A percentile compares a stretch with the other conserved stretches of the same genome.
These are phyloP conservation scores for Coelinius sp. DNA, from an alignment of 2,888 invertebrate genomes.

Conservation along the genomic window DNA sequence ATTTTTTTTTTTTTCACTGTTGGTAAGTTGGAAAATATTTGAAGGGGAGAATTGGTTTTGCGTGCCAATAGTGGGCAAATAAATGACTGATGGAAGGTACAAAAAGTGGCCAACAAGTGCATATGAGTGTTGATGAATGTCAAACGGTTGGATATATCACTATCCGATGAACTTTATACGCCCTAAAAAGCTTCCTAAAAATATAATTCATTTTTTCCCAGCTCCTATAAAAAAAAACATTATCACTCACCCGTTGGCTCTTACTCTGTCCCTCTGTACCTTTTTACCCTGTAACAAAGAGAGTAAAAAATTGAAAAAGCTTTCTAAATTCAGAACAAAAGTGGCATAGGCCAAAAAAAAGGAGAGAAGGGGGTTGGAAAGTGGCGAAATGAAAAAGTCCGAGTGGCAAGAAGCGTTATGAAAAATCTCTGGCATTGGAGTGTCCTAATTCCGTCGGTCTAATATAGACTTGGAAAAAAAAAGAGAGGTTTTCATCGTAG, in stretches of 20 bases:
- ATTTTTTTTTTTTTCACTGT: background rate
- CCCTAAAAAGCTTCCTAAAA: background rate
- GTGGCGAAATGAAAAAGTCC: constrained; percentile 36
- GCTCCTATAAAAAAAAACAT: background rate
- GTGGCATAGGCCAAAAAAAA: constrained; percentile 15
- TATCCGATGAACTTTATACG: background rate
- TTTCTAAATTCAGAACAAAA: constrained; percentile 35
- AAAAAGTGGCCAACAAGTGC: too few relatives aligned
- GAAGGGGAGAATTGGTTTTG: background rate
- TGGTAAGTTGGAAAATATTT: background rate
- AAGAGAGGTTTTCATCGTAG: constrained; percentile 44
- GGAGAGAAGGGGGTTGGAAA: constrained; percentile 43
- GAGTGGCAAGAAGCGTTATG: constrained; percentile 20
- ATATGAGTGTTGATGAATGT: background rate
- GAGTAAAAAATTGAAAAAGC: constrained; percentile 21
- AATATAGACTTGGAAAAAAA: constrained; percentile 28
- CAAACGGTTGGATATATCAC: too few relatives aligned
- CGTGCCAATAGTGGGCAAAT: background rate
- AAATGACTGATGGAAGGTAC: background rate
- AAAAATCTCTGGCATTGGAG: constrained; percentile 27
- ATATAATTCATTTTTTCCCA: background rate
- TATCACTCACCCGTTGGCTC: background rate
- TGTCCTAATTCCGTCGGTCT: constrained; percentile 33
- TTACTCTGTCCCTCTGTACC: background rate
- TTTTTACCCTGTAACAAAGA: background rate